Conservation (phyloP, 2,113 vertebrate species). For the Sula dactylatra region DNA sequence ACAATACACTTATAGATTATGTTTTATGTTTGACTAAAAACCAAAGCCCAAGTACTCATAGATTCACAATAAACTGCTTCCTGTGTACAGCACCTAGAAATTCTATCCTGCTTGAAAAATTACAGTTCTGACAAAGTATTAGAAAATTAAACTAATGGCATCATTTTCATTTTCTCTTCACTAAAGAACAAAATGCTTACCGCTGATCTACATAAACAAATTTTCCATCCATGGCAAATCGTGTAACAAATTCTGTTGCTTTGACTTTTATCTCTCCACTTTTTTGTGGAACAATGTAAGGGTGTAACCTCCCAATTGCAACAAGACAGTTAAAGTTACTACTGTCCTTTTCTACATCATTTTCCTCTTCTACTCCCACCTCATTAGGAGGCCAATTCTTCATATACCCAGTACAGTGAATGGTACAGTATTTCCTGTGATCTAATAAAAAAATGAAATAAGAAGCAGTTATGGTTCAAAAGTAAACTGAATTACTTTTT, state of each 20-base stretch:
- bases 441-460: conserved; percentile 69
- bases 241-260: conserved; percentile 86
- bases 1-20: background rate
- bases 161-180: background rate
- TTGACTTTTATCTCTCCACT: conserved; percentile 84
- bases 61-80: background rate
- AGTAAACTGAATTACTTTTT: background rate
- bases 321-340: conserved; percentile 88
- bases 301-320: conserved; percentile 84
- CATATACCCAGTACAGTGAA: conserved; percentile 90
- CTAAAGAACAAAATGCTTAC: conserved; percentile 60
- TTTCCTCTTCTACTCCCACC: conserved; percentile 80
- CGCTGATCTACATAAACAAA: conserved; percentile 93
- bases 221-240: conserved; percentile 89
- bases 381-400: conserved; percentile 86
- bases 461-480: conserved; percentile 3
- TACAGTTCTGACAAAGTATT: background rate
- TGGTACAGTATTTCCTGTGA: conserved; percentile 86
- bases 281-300: conserved; percentile 76
- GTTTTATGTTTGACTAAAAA: background rate
- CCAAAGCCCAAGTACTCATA: background rate
- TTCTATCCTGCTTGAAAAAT: background rate
- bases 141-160: background rate
- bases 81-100: background rate
- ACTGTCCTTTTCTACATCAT: conserved; percentile 80